Evolutionary conservation across 2,888 invertebrate species (phyloP).

Genomic region (Hyposoter didymator): DNA sequence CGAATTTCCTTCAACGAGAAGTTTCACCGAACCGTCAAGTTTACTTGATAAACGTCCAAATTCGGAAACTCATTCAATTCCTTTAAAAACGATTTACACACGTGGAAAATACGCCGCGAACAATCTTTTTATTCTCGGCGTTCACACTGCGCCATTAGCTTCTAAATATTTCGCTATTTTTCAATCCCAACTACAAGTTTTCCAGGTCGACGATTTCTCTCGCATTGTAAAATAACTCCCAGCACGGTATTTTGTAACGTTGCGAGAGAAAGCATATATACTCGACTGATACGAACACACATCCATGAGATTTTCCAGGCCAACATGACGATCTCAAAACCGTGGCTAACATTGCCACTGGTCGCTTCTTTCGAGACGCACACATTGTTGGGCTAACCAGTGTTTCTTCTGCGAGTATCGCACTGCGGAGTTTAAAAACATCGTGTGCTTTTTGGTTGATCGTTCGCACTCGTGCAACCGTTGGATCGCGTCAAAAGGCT

Average conservation of each 20-base stretch:
- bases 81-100: neutral
- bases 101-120: no score
- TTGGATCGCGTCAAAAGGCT: no score
- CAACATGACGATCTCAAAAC: neutral
- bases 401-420: neutral
- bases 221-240: conserved; percentile 1
- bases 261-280: conserved; percentile 16
- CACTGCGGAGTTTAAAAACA: no score
- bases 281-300: conserved; percentile 6
- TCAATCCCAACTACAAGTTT: neutral
- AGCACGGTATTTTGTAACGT: conserved; percentile 19
- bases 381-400: neutral
- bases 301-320: conserved; percentile 1
- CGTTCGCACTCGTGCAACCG: no score
- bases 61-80: neutral
- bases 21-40: neutral
- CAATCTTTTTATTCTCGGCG: no score
- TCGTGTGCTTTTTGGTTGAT: no score
- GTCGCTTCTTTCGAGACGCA: neutral
- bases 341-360: neutral
- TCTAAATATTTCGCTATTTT: neutral
- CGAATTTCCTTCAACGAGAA: neutral
- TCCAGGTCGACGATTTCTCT: conserved; percentile 29
- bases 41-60: neutral
- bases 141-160: no score